Percentiles rank a stretch among this genome's conserved stretches.
phyloP scores from a whole-genome alignment of 2,113 vertebrate species.

The Oceanites oceanicus region DNA sequence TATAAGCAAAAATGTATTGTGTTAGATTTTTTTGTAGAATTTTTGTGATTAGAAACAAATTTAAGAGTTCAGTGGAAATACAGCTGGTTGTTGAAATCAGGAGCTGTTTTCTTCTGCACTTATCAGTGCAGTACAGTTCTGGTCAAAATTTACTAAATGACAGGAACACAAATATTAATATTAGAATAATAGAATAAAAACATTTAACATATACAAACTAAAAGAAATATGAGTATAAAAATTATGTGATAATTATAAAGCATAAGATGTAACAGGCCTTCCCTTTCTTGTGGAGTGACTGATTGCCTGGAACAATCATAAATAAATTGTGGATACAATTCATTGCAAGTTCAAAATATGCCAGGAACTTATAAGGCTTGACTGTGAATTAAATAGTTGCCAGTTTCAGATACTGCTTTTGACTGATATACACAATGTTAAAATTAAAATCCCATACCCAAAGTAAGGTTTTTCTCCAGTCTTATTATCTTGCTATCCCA shows the following conservation, averaged over 20 bases:
- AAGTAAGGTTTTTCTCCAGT: not conserved
- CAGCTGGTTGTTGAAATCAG: not conserved
- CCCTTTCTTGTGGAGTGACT: not conserved
- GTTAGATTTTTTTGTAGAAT: not conserved
- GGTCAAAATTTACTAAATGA: not conserved
- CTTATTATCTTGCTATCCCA: not conserved
- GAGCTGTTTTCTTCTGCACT: not conserved
- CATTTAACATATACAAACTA: not conserved
- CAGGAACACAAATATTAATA: not conserved
- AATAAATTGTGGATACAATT: not conserved
- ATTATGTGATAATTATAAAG: not conserved
- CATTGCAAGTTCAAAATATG: not conserved
- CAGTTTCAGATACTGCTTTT: not conserved
- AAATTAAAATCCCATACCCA: not conserved
- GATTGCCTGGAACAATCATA: not conserved
- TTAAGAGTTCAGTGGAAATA: not conserved
- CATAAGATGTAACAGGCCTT: not conserved
- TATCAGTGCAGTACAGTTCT: not conserved
- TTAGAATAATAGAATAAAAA: not conserved
- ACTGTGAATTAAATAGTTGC: not conserved
- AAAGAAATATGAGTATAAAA: not conserved
- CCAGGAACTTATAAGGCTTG: not conserved
- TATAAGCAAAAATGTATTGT: not conserved
- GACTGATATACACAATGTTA: not conserved
- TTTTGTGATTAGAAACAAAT: not conserved